Evolutionary conservation across 2,888 invertebrate species (phyloP).

Genomic region (Balanococcus diminutus): DNA sequence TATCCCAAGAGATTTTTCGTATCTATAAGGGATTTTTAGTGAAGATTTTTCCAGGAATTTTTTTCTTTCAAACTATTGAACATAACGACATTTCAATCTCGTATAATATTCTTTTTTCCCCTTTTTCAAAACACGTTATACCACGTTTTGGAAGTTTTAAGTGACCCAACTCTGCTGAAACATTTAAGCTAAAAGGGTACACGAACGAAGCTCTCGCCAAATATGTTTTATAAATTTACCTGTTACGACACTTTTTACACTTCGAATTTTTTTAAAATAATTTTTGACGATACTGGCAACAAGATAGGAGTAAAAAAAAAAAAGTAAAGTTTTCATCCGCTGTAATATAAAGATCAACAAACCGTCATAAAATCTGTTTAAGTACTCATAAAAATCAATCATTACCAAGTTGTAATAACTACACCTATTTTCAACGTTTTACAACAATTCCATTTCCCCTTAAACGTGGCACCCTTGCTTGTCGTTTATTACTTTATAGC

Average conservation of each 20-base stretch:
- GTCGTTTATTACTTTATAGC: conserved; percentile 34
- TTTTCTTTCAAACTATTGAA: too few relatives aligned
- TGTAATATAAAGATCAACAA: conserved; percentile 15
- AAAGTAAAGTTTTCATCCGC: not conserved
- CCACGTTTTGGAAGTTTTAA: not conserved
- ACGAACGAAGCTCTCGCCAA: not conserved
- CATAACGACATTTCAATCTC: too few relatives aligned
- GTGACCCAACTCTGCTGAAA: not conserved
- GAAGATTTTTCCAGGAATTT: too few relatives aligned
- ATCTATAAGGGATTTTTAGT: too few relatives aligned
- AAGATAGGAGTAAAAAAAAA: not conserved
- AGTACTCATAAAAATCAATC: conserved; percentile 43
- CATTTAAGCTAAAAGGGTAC: not conserved
- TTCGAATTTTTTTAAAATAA: not conserved
- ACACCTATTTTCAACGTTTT: conserved; percentile 41
- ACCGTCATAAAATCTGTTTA: conserved; percentile 36
- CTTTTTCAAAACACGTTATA: too few relatives aligned
- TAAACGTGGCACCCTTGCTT: not conserved
- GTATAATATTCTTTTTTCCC: too few relatives aligned
- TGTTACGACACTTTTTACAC: not conserved
- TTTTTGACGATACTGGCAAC: not conserved
- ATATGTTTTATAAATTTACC: conserved; percentile 16
- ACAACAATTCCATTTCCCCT: conserved; percentile 34
- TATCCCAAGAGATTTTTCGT: too few relatives aligned
- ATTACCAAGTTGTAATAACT: conserved; percentile 41